phyloP scores from a whole-genome alignment of 2,888 invertebrate genomes.

The Antheraea assamensis region DNA sequence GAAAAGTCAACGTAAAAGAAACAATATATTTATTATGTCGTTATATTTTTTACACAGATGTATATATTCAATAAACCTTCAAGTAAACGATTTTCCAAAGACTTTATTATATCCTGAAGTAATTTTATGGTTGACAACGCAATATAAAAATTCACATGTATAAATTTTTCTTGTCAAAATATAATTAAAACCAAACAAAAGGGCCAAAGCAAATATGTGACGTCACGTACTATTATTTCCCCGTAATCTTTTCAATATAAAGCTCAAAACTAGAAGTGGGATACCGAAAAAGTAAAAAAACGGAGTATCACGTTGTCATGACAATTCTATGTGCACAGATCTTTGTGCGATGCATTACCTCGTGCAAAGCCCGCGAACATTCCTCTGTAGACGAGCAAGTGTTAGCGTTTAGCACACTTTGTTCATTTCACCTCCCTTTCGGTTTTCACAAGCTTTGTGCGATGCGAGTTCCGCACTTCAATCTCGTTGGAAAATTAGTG shows the following conservation, averaged over 20 bases:
- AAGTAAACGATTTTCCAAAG: background rate
- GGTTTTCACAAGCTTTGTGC: constrained; percentile 17
- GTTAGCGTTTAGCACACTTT: constrained; percentile 27
- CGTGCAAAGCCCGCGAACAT: background rate
- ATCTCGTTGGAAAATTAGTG: constrained; percentile 16
- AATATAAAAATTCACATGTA: background rate
- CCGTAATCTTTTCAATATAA: background rate
- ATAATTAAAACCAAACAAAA: background rate
- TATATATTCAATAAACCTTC: constrained; percentile 1
- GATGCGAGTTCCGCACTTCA: constrained; percentile 16
- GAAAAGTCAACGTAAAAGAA: background rate
- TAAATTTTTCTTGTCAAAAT: background rate
- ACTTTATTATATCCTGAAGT: background rate
- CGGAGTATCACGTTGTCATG: background rate
- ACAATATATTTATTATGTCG: background rate
- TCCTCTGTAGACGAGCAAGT: constrained; percentile 5
- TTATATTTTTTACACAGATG: background rate
- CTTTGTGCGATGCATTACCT: constrained; percentile 4
- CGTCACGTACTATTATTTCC: background rate
- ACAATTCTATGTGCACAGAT: background rate
- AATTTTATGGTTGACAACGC: background rate
- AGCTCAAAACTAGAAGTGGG: background rate
- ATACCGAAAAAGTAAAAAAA: background rate
- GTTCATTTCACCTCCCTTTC: constrained; percentile 25
- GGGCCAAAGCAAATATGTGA: background rate